Evolutionary conservation across 1,140 invertebrate genomes (phyloP).

Genomic region (Drosophila asahinai): DNA sequence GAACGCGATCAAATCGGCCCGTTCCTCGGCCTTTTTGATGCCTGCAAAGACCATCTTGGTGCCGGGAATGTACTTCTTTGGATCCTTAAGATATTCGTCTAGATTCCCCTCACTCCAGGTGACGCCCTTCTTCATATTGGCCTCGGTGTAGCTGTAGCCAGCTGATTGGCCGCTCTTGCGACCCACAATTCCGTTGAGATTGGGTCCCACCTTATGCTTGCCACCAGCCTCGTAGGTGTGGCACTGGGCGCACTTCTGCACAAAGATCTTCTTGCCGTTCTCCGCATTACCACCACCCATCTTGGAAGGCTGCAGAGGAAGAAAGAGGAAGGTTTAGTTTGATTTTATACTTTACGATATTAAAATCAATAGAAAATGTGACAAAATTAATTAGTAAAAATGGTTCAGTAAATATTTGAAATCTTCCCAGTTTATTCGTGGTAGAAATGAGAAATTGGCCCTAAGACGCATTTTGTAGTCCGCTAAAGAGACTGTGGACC

Average conservation of each 20-base stretch:
- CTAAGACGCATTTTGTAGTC: not conserved
- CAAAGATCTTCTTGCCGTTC: conserved; percentile 96
- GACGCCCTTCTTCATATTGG: conserved; percentile 93
- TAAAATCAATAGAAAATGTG: not conserved
- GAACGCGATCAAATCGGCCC: conserved; percentile 91
- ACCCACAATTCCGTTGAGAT: conserved; percentile 93
- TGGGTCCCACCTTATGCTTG: conserved; percentile 96
- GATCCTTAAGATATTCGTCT: conserved; percentile 90
- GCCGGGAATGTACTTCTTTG: conserved; percentile 93
- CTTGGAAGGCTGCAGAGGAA: conserved; percentile 18
- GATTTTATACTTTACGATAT: not conserved
- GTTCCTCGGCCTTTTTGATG: conserved; percentile 91
- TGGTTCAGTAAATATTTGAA: not conserved
- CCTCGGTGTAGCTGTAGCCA: conserved; percentile 93
- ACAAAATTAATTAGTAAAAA: not conserved
- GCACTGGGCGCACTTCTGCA: conserved; percentile 94
- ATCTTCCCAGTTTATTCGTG: not conserved
- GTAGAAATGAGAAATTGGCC: no score
- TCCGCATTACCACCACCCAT: conserved; percentile 88
- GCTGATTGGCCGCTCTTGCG: conserved; percentile 93
- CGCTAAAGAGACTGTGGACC: no score
- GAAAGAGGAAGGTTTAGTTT: not conserved
- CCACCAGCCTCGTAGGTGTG: conserved; percentile 94
- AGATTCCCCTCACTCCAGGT: conserved; percentile 85
- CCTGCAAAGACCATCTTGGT: conserved; percentile 95